Evolutionary conservation across 2,888 invertebrate species (phyloP).

Genomic region (Aleiodes alternator): DNA sequence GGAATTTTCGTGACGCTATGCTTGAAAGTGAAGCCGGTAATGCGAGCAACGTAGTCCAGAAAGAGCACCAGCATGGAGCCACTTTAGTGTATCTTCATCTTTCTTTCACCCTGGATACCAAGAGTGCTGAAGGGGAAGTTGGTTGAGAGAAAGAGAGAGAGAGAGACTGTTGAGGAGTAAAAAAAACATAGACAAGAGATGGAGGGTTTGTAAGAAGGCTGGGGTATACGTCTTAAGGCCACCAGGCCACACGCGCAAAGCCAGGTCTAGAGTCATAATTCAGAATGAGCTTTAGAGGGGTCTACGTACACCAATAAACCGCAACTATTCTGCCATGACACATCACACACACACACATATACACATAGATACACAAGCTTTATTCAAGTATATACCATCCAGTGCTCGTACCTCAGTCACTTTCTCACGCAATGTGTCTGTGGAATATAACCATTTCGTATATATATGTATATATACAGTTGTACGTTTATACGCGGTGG

Average conservation of each 20-base stretch:
- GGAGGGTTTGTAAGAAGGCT: slow-evolving; percentile 2
- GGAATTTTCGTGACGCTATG: slow-evolving; percentile 23
- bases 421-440: slow-evolving; percentile 28
- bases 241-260: slow-evolving; percentile 41
- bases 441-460: slow-evolving; percentile 6
- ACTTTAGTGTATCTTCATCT: slow-evolving; percentile 30
- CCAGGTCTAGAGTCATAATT: slow-evolving; percentile 59
- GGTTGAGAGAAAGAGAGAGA: background rate
- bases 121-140: background rate
- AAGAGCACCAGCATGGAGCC: slow-evolving; percentile 26
- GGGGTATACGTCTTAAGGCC: slow-evolving; percentile 24
- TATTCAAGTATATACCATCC: slow-evolving; percentile 10
- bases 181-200: background rate
- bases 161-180: background rate
- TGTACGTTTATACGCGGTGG: slow-evolving; percentile 12
- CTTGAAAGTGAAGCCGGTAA: slow-evolving; percentile 43
- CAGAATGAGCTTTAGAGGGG: slow-evolving; percentile 58
- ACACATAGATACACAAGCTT: background rate
- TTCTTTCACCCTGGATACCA: background rate
- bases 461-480: background rate
- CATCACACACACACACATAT: slow-evolving; percentile 9
- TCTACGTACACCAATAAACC: slow-evolving; percentile 46
- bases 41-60: slow-evolving; percentile 27
- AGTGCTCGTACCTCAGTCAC: slow-evolving; percentile 18
- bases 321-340: slow-evolving; percentile 25